Percentiles rank a stretch among this genome's conserved stretches.
Evolutionary conservation across 2,113 vertebrate species (phyloP).

Genomic region (Athene cunicularia): DNA sequence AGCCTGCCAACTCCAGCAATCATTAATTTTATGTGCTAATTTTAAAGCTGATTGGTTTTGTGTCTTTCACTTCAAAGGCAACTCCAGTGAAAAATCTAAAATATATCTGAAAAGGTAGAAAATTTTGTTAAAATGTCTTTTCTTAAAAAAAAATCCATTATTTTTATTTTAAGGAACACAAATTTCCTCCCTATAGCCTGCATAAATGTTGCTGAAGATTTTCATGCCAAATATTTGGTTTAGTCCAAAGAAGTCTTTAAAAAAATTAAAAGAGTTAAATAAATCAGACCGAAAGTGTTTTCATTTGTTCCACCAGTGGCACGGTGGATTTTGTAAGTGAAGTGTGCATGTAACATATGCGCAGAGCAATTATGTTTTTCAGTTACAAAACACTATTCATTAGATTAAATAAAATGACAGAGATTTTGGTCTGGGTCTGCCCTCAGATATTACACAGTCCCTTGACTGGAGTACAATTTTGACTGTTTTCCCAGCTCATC

Average conservation of each 20-base stretch:
- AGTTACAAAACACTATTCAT: constrained; percentile 60
- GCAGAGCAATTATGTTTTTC: constrained; percentile 57
- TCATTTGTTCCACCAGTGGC: constrained; percentile 49
- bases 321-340: constrained; percentile 40
- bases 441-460: constrained; percentile 66
- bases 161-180: neutral
- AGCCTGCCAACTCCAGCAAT: constrained; percentile 70
- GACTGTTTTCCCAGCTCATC: constrained; percentile 73
- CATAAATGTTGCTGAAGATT: neutral
- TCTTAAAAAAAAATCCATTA: neutral
- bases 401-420: constrained; percentile 71
- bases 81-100: neutral
- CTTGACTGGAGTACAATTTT: constrained; percentile 68
- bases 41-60: constrained; percentile 66
- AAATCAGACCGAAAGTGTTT: neutral
- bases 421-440: constrained; percentile 60
- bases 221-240: neutral
- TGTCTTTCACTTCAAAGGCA: constrained; percentile 51
- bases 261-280: neutral
- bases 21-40: constrained; percentile 76
- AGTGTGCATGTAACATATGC: constrained; percentile 22
- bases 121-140: neutral
- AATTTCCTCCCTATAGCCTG: neutral
- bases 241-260: neutral
- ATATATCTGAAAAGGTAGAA: neutral